Evolutionary conservation across 2,888 invertebrate species (phyloP).

Genomic region (Pharmacophagus antenor): DNA sequence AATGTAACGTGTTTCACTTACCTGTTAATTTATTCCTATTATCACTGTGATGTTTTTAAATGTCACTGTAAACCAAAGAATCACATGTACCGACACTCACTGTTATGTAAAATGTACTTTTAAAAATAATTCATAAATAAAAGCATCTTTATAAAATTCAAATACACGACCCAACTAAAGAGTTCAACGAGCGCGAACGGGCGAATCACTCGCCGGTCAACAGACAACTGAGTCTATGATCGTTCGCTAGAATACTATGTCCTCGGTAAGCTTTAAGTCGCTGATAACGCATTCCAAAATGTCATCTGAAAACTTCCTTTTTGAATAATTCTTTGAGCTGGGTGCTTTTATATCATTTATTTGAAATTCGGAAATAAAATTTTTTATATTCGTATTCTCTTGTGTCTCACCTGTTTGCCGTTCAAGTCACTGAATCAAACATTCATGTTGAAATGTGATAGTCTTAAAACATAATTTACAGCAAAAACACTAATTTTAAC

Average conservation of each 20-base stretch:
- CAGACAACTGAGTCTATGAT: conserved; percentile 54
- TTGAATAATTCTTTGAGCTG: conserved; percentile 11
- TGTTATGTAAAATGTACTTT: conserved; percentile 1
- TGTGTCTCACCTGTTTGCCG: conserved; percentile 48
- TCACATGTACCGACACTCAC: conserved; percentile 36
- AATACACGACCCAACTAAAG: conserved; percentile 41
- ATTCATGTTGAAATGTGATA: conserved; percentile 74
- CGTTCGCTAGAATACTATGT: conserved; percentile 61
- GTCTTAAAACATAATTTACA: conserved; percentile 71
- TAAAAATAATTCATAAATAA: conserved; percentile 6
- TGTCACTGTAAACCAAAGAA: conserved; percentile 28
- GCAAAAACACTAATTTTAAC: conserved; percentile 66
- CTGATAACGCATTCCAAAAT: conserved; percentile 67
- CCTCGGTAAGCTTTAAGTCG: conserved; percentile 57
- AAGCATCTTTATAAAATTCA: conserved; percentile 11
- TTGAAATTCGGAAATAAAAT: neutral
- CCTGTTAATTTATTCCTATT: conserved; percentile 14
- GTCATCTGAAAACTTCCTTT: conserved; percentile 50
- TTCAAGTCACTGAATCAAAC: conserved; percentile 56
- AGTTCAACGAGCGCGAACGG: conserved; percentile 56
- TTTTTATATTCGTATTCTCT: conserved; percentile 37
- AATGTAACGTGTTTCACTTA: conserved; percentile 23
- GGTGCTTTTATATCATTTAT: neutral
- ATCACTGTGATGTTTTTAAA: conserved; percentile 12
- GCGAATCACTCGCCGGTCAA: conserved; percentile 54